A percentile compares a stretch with the other conserved stretches of the same genome.
These are phyloP conservation scores for Drosophila vallismaia DNA, from an alignment of 2,888 invertebrate genomes.

Conservation along the genomic window DNA sequence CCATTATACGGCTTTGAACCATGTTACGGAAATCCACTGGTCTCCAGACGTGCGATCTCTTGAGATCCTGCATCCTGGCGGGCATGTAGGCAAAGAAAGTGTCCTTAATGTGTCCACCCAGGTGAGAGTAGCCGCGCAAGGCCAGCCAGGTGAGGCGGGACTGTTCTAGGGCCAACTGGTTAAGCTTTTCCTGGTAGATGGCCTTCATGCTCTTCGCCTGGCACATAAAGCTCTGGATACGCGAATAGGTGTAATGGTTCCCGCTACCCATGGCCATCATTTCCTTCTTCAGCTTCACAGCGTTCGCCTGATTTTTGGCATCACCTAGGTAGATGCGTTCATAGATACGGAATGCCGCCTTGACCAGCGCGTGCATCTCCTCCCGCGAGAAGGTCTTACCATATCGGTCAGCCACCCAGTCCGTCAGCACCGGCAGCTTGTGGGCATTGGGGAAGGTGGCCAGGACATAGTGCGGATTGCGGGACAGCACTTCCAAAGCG, in stretches of 20 bases:
- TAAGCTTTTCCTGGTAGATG: slow-evolving; percentile 34
- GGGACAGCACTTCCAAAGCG: slow-evolving; percentile 52
- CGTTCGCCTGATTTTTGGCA: fast-evolving
- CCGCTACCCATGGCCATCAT: background rate
- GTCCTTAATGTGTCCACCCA: slow-evolving; percentile 20
- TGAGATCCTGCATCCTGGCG: slow-evolving; percentile 35
- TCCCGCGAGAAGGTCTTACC: slow-evolving; percentile 51
- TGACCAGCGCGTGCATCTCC: slow-evolving; percentile 39
- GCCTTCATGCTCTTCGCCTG: background rate
- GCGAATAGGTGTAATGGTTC: background rate
- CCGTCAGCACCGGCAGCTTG: slow-evolving; percentile 62
- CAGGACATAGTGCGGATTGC: slow-evolving; percentile 69
- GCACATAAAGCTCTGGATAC: background rate
- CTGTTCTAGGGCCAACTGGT: slow-evolving; percentile 37
- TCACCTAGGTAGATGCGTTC: slow-evolving; percentile 1
- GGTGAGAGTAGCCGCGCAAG: slow-evolving; percentile 35
- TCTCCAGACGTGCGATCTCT: slow-evolving; percentile 43
- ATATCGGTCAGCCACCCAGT: slow-evolving; percentile 68
- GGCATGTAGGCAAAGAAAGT: slow-evolving; percentile 64
- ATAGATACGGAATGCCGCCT: slow-evolving; percentile 19
- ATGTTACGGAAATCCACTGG: slow-evolving; percentile 34
- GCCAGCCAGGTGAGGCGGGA: slow-evolving; percentile 61
- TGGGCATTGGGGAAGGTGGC: slow-evolving; percentile 72
- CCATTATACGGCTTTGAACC: background rate
- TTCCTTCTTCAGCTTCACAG: background rate